Evolutionary conservation across 2,888 invertebrate species (phyloP).

Genomic region (Nephrotoma flavescens): DNA sequence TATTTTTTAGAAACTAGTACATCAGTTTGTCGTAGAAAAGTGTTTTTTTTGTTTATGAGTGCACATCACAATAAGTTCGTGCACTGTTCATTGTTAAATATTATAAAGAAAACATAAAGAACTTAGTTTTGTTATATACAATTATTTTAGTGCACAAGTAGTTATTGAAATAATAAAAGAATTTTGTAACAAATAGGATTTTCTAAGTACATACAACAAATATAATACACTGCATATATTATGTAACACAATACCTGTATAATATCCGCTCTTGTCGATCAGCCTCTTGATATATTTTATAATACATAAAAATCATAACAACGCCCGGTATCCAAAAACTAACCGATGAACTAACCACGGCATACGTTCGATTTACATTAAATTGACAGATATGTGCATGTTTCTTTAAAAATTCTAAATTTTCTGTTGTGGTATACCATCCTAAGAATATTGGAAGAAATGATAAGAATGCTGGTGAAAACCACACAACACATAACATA

Average conservation of each 20-base stretch:
- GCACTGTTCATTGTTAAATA: no score
- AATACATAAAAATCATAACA: slow-evolving; percentile 87
- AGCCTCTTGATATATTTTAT: slow-evolving; percentile 72
- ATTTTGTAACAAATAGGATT: no score
- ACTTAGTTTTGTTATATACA: no score
- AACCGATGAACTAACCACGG: slow-evolving; percentile 75
- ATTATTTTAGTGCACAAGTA: no score
- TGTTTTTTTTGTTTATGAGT: no score
- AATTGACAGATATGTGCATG: slow-evolving; percentile 60
- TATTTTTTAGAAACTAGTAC: no score
- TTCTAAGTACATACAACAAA: no score
- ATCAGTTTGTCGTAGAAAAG: no score
- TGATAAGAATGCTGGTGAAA: slow-evolving; percentile 78
- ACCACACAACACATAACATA: slow-evolving; percentile 81
- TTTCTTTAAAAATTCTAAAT: slow-evolving; percentile 49
- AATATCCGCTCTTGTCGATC: slow-evolving; percentile 72
- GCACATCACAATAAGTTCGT: no score
- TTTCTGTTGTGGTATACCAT: slow-evolving; percentile 82
- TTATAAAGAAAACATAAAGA: no score
- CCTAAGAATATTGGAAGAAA: slow-evolving; percentile 91
- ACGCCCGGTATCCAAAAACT: slow-evolving; percentile 91
- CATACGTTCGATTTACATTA: slow-evolving; percentile 73
- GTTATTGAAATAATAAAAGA: no score
- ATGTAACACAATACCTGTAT: slow-evolving; percentile 45
- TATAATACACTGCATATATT: no score